Conservation (phyloP, 2,797 vertebrate genomes). For the Hephaestus fuliginosus region DNA sequence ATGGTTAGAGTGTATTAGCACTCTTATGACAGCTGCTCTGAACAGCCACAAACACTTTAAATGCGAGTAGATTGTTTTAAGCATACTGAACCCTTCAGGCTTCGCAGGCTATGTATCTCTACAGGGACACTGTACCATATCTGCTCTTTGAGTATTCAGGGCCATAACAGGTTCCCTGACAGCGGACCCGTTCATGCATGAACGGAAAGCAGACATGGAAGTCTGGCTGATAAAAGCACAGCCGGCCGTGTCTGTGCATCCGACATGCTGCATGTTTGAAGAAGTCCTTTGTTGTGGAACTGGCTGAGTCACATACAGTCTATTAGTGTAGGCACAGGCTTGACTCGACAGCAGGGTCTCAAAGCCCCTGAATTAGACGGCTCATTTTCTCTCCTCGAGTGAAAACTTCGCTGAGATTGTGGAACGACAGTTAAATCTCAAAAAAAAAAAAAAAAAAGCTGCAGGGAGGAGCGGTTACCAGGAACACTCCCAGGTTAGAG, state of each 20-base stretch:
- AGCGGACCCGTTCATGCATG: conserved; percentile 50
- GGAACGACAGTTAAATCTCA: conserved; percentile 20
- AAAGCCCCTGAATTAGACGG: conserved; percentile 47
- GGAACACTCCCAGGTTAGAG: conserved; percentile 29
- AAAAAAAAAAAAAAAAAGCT: conserved; percentile 21
- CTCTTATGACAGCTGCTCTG: not conserved
- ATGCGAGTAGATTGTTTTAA: not conserved
- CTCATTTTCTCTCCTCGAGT: conserved; percentile 48
- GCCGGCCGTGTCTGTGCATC: conserved; percentile 20
- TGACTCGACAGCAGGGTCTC: conserved; percentile 44
- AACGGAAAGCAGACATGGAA: conserved; percentile 55
- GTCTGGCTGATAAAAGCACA: conserved; percentile 58
- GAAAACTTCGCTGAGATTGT: conserved; percentile 40
- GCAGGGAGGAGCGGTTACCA: conserved; percentile 2
- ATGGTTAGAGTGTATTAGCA: no score
- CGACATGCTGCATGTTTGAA: conserved; percentile 48
- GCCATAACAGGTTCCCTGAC: conserved; percentile 41
- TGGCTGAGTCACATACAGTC: conserved; percentile 33
- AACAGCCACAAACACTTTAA: not conserved
- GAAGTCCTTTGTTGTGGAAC: conserved; percentile 55
- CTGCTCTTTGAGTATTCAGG: conserved; percentile 18
- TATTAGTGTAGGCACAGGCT: conserved; percentile 25
- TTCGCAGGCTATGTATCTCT: conserved; percentile 9
- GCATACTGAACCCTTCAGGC: not conserved
- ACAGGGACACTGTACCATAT: conserved; percentile 12